Evolutionary conservation across 2,888 invertebrate genomes (phyloP), one percentile per base, ranked within the genome.

Genomic region (Argyresthia goedartella): DNA sequence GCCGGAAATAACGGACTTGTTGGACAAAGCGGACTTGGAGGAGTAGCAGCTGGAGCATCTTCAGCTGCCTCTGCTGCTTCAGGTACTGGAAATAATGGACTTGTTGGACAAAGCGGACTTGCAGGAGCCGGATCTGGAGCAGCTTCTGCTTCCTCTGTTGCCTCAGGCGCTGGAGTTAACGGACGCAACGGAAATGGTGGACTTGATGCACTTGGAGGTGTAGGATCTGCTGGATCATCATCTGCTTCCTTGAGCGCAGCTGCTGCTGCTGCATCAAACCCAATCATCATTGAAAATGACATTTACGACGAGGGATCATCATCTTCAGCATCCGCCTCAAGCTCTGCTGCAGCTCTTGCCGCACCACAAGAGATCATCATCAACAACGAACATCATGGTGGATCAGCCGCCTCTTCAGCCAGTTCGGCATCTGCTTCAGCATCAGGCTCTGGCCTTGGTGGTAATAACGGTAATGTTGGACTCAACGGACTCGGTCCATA

Each of bases 231-330:
- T n/a, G n/a, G 41, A 45, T 49, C 44, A 51, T n/a, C 25, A 25
- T 34, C 52, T 14, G 50, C n/a, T n/a, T n/a, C n/a, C n/a, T n/a
- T n/a, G n/a, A n/a, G 50, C 25, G 41, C 55, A n/a, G 13, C 44
- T 14, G 13, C 44, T 14, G 48, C 44, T 36, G 16, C 53, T 11
- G 50, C 42, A 33, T 34, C 33, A 10, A 33, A 33, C 47, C 33
- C 9, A 9, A 44, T 9, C 44, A 13, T 44, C 44, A 15, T 15
- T 4, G 16, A 15, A 10, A 15, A 15, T 14, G 16, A 44, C 3
- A n/a, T 15, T 3, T 3, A 7, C 8, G 13, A 9, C 2, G 16
- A n/a, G 4, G 44, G 44, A 14, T 15, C 25, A 4, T 25, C 25
- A 25, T 25, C 44, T 4, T 44, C 16, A 13, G 44, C 44, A 15